These are phyloP conservation scores for Luehdorfia chinensis DNA, from an alignment of 1,140 invertebrate species.

Conservation along the genomic window DNA sequence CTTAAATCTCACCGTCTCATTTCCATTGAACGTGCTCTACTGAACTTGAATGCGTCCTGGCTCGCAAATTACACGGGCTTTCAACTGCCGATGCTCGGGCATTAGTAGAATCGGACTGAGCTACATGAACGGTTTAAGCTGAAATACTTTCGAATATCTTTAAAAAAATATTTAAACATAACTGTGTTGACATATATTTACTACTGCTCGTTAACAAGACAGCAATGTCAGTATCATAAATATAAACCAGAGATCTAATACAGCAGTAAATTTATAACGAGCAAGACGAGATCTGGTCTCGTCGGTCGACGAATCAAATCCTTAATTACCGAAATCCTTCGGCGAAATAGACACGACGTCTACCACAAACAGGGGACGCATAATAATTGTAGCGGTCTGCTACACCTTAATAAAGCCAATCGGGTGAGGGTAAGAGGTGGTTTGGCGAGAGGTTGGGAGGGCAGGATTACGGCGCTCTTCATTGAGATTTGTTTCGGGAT, in stretches of 20 bases:
- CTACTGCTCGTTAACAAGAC: not conserved
- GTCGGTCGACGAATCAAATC: conserved; percentile 60
- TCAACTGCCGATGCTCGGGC: conserved; percentile 43
- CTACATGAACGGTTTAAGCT: conserved; percentile 4
- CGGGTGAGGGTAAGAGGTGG: conserved; percentile 44
- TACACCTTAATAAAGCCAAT: conserved; percentile 77
- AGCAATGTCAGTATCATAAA: too few relatives aligned
- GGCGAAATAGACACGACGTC: conserved; percentile 62
- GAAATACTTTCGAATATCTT: not conserved
- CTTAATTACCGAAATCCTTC: conserved; percentile 69
- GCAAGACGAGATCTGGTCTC: conserved; percentile 27
- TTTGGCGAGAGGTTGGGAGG: conserved; percentile 27
- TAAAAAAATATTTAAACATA: too few relatives aligned
- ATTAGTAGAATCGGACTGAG: conserved; percentile 25
- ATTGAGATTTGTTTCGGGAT: conserved; percentile 76
- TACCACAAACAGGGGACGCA: conserved; percentile 73
- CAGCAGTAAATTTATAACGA: not conserved
- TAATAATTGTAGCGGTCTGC: conserved; percentile 75
- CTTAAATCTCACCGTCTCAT: conserved; percentile 57
- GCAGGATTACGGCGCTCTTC: conserved; percentile 61
- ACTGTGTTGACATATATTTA: too few relatives aligned
- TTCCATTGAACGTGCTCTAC: conserved; percentile 46
- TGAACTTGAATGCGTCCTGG: conserved; percentile 61
- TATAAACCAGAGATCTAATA: not conserved
- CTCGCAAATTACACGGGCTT: conserved; percentile 64